These are phyloP conservation scores for Drosophila subpulchrella DNA, from an alignment of 1,140 invertebrate genomes.

Conservation along the genomic window DNA sequence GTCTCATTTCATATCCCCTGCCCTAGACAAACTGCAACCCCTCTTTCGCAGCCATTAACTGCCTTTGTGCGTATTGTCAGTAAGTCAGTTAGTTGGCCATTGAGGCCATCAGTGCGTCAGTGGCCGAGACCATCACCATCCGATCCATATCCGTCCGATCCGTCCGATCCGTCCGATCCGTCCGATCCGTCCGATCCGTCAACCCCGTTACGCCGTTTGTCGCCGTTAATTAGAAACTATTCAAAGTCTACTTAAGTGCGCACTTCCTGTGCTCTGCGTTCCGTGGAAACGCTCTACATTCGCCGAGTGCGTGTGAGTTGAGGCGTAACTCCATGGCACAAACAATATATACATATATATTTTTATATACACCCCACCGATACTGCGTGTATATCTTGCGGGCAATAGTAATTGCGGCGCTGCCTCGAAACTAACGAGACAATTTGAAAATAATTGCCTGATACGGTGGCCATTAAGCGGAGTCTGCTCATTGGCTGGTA, in stretches of 20 bases:
- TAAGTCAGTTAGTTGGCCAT: slow-evolving; percentile 28
- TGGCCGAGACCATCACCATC: slow-evolving; percentile 6
- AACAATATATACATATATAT: not conserved
- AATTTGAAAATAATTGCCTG: slow-evolving; percentile 79
- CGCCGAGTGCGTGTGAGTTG: slow-evolving; percentile 58
- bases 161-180: slow-evolving; percentile 41
- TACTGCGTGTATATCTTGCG: slow-evolving; percentile 25
- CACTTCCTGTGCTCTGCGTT: slow-evolving; percentile 56
- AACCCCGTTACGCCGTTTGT: slow-evolving; percentile 73
- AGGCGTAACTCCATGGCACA: slow-evolving; percentile 57
- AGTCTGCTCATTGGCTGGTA: slow-evolving; percentile 63
- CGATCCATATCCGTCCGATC: slow-evolving; percentile 27
- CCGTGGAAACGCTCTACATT: slow-evolving; percentile 30
- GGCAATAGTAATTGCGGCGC: slow-evolving; percentile 67
- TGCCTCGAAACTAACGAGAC: slow-evolving; percentile 75
- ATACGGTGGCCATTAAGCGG: slow-evolving; percentile 73
- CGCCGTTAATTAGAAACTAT: slow-evolving; percentile 80
- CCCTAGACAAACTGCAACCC: slow-evolving; percentile 14
- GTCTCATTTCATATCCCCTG: slow-evolving; percentile 1
- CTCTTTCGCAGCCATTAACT: slow-evolving; percentile 28
- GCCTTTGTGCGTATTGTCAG: slow-evolving; percentile 38
- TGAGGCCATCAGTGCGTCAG: slow-evolving; percentile 12
- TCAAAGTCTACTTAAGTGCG: slow-evolving; percentile 81
- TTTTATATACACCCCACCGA: not conserved
- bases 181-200: slow-evolving; percentile 44